Evolutionary conservation across 2,797 vertebrate genomes (phyloP).

Genomic region (Alfaro cultratus): DNA sequence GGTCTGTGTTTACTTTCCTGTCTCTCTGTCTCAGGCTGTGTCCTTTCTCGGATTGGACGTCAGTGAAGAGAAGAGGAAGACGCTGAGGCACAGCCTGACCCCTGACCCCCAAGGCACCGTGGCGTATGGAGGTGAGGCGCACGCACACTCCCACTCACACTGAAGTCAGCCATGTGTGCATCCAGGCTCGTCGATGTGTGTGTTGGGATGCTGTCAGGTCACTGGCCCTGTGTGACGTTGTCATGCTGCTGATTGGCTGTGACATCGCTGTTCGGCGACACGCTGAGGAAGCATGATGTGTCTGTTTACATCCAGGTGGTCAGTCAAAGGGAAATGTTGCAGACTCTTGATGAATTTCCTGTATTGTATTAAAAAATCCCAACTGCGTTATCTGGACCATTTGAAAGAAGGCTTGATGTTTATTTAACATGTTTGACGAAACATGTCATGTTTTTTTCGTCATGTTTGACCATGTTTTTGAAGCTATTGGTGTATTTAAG

Average conservation of each 20-base stretch:
- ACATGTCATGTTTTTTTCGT: no score
- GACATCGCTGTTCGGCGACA: constrained; percentile 30
- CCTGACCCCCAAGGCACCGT: constrained; percentile 89
- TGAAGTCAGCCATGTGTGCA: background rate
- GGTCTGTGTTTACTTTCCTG: background rate
- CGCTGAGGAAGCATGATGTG: constrained; percentile 15
- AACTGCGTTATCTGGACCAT: no score
- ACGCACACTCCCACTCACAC: constrained; percentile 8
- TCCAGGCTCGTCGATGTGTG: constrained; percentile 31
- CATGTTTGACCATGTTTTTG: no score
- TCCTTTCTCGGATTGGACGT: constrained; percentile 87
- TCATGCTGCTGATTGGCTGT: constrained; percentile 18
- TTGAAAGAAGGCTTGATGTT: no score
- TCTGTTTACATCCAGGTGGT: background rate
- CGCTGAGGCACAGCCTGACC: constrained; percentile 82
- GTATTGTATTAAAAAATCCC: background rate
- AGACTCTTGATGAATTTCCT: background rate
- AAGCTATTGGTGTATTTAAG: no score
- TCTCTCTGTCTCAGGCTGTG: constrained; percentile 79
- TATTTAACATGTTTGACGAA: no score
- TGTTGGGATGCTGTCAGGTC: constrained; percentile 45
- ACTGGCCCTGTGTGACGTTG: background rate
- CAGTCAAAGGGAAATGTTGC: background rate
- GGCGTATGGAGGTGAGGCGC: constrained; percentile 85
- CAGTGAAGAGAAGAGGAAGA: constrained; percentile 85